Base-by-base conservation (phyloP, 1,140 invertebrate species). In the Thaumatotibia leucotreta region DNA sequence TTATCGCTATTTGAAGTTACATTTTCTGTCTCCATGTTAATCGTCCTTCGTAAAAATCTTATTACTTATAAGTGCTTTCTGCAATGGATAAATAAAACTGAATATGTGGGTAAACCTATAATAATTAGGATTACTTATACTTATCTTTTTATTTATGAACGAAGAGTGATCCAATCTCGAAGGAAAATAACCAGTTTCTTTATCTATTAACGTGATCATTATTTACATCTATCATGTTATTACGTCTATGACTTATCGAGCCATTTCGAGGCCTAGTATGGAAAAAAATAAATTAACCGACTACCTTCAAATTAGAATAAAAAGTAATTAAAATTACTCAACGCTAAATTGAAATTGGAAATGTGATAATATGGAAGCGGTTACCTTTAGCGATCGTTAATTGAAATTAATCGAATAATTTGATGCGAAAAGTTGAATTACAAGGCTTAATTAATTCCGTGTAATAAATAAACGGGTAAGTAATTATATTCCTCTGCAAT, bases 371-470 rank as follows among this genome's bases (percentile, higher is more conserved):
- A 27, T 54, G 23, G 50, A 54, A 54, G 50, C 50, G 20, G 6
- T 52, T 20, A 9, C 20, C 50, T 52, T 52, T 52, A 29, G 23
- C 52, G 52, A 58, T 17, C n/a, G 50, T 23, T 52, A 58, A 58
- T 58, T 58, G 23, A 58, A 58, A 58, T 58, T 58, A 58, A 58
- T 58, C 50, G n/a, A 52, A 24, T 24, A 27, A 58, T 27, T 58
- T 27, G 52, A 58, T 58, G 52, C 23, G 52, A 58, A 27, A 14
- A 27, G n/a, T 54, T 54, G 23, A 27, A 24, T 54, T 54, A 54
- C 23, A 22, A 27, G 10, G 10, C 17, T 45, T 54, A 54, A 54
- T 58, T 58, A 58, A 58, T 27, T 29, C 24, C 23, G 23, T 58
- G 23, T 58, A 27, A 58, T 58, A 58, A 27, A 58, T 58, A 45